A percentile compares a stretch with the other conserved stretches of the same genome.
These are phyloP conservation scores for Coturnix japonica DNA, from an alignment of 2,113 vertebrate genomes.

Conservation along the genomic window DNA sequence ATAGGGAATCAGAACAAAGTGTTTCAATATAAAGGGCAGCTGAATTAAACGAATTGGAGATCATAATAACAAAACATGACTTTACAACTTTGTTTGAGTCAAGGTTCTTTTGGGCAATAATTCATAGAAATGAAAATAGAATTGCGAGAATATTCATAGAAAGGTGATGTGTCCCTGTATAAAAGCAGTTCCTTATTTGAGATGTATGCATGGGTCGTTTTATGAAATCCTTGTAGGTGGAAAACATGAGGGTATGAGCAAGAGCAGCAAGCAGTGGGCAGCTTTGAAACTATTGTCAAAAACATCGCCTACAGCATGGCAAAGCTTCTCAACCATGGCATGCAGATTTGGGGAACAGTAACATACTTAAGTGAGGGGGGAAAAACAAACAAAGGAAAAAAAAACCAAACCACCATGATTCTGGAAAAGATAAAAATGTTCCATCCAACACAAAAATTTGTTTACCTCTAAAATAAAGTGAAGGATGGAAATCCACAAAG, in stretches of 20 bases:
- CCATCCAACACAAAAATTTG: not conserved
- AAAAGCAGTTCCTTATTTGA: not conserved
- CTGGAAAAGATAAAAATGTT: not conserved
- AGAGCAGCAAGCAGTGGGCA: not conserved
- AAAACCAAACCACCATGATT: not conserved
- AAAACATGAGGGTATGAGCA: not conserved
- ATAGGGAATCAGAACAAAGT: not conserved
- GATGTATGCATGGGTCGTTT: not conserved
- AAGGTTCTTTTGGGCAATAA: not conserved
- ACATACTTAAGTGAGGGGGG: not conserved
- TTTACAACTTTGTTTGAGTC: not conserved
- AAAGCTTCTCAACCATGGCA: not conserved
- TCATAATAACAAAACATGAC: not conserved
- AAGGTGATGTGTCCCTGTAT: not conserved
- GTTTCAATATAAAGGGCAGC: not conserved
- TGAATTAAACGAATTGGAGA: not conserved
- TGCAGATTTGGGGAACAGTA: not conserved
- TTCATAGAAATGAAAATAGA: conserved; percentile 18
- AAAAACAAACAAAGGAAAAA: not conserved
- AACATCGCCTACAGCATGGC: not conserved
- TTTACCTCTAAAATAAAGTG: not conserved
- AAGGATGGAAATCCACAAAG: not conserved
- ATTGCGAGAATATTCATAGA: not conserved
- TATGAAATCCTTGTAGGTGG: not conserved
- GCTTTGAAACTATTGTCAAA: not conserved